Evolutionary conservation across 2,888 invertebrate genomes (phyloP).

Genomic region (Camptogramma bilineatum): DNA sequence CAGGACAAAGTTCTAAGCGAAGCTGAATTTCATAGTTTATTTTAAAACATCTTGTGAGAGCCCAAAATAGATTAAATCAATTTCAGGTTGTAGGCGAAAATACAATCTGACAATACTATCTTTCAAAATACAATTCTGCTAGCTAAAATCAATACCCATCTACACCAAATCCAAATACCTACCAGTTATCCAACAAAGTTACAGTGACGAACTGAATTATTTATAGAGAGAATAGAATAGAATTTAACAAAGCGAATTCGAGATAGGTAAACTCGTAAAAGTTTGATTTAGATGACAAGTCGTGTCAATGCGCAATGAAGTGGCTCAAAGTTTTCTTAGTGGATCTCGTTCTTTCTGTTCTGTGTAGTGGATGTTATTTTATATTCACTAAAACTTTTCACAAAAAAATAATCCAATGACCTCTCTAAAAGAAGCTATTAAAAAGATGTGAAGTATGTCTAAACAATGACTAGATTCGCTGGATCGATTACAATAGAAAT

Average conservation of each 20-base stretch:
- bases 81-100: background rate
- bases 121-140: background rate
- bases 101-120: conserved; percentile 1
- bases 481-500: no score
- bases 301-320: conserved; percentile 39
- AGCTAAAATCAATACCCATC: conserved; percentile 7
- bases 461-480: no score
- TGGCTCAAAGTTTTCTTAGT: conserved; percentile 2
- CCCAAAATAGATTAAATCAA: background rate
- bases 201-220: conserved; percentile 16
- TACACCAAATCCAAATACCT: conserved; percentile 5
- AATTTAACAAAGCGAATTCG: conserved; percentile 15
- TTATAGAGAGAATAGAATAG: conserved; percentile 17
- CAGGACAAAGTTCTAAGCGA: background rate
- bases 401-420: no score
- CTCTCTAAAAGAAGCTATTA: no score
- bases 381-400: no score
- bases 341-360: no score
- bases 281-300: conserved; percentile 38
- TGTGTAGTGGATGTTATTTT: no score
- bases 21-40: background rate
- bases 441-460: no score
- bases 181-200: conserved; percentile 18
- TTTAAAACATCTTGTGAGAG: background rate
- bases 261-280: conserved; percentile 29